phyloP scores from a whole-genome alignment of 2,113 vertebrate species.

The Aegotheles bennettii region DNA sequence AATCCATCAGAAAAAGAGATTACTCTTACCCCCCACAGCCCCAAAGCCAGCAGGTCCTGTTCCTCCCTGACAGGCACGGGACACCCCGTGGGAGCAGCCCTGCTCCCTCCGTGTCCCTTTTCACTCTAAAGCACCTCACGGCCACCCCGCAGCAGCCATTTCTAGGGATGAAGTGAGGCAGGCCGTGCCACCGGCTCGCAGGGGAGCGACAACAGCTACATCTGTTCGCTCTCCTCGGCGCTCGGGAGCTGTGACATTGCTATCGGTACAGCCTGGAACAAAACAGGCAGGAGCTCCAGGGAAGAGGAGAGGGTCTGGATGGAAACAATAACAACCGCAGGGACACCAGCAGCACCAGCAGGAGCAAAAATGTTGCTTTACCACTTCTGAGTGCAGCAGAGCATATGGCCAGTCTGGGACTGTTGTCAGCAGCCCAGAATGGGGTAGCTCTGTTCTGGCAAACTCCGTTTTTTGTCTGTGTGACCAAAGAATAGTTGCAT shows the following conservation, averaged over 20 bases:
- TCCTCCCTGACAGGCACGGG: rapidly evolving
- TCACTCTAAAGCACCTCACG: rapidly evolving
- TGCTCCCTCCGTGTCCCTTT: background rate
- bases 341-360: constrained; percentile 37
- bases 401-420: constrained; percentile 67
- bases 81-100: background rate
- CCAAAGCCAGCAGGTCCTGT: background rate
- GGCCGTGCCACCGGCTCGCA: background rate
- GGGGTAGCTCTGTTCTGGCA: constrained; percentile 40
- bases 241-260: constrained; percentile 20
- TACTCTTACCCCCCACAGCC: rapidly evolving
- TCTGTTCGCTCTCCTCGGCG: background rate
- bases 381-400: constrained; percentile 60
- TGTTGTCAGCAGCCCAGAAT: constrained; percentile 66
- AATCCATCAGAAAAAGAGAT: background rate
- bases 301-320: constrained; percentile 16
- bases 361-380: constrained; percentile 66
- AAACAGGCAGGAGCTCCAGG: constrained; percentile 36
- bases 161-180: background rate
- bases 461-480: constrained; percentile 50
- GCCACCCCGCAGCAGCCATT: rapidly evolving
- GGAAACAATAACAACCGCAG: constrained; percentile 33
- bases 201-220: constrained; percentile 13
- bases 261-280: background rate
- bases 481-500: constrained; percentile 56